Percentiles rank a stretch among this genome's conserved stretches.
phyloP scores from a whole-genome alignment of 2,797 vertebrate species.

The Xenops minutus region DNA sequence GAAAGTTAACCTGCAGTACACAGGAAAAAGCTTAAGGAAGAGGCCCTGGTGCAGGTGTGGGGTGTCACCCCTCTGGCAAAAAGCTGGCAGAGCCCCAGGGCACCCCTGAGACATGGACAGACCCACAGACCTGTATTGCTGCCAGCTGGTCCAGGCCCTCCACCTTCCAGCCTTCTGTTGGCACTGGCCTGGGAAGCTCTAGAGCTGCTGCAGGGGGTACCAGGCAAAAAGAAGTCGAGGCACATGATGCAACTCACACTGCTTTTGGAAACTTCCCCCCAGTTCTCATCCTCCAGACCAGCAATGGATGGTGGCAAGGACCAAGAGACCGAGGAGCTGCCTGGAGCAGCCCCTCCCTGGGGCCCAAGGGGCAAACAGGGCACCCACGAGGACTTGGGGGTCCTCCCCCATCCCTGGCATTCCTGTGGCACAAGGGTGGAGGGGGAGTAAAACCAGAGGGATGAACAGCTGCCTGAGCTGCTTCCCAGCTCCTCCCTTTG shows the following conservation, averaged over 20 bases:
- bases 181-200: neutral
- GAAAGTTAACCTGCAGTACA: too few relatives aligned
- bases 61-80: neutral
- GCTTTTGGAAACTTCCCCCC: neutral
- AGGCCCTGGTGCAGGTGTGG: rapidly evolving
- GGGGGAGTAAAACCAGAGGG: rapidly evolving
- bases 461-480: neutral
- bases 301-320: neutral
- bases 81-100: neutral
- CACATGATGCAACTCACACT: neutral
- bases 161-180: neutral
- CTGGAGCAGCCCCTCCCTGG: neutral
- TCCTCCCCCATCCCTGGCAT: neutral
- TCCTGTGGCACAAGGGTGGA: neutral
- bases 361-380: neutral
- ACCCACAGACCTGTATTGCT: neutral
- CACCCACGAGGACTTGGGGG: too few relatives aligned
- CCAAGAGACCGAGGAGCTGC: neutral
- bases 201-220: neutral
- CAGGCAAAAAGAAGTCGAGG: neutral
- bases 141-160: too few relatives aligned
- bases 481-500: neutral
- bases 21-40: neutral
- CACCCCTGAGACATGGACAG: neutral
- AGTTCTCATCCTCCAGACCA: neutral